phyloP scores from a whole-genome alignment of 1,140 invertebrate genomes.

The Homarus americanus region DNA sequence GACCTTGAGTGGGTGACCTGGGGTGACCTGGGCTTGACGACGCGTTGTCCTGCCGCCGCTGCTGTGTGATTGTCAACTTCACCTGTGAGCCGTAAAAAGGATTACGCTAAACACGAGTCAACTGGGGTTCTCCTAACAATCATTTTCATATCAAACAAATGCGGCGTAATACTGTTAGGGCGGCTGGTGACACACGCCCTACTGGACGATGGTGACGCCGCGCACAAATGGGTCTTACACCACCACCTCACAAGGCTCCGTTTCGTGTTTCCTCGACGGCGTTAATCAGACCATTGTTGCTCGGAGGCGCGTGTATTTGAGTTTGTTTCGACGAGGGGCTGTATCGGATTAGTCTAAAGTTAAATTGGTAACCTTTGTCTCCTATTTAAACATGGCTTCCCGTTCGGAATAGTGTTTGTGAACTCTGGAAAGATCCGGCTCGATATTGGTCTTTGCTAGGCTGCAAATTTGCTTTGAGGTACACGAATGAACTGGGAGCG shows the following conservation, averaged over 20 bases:
- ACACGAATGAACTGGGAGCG: slow-evolving; percentile 15
- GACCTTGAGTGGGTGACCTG: neutral
- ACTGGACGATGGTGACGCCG: neutral
- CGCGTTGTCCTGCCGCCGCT: neutral
- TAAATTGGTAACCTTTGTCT: slow-evolving; percentile 74
- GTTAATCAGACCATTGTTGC: slow-evolving; percentile 39
- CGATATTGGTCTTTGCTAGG: slow-evolving; percentile 60
- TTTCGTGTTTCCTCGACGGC: neutral
- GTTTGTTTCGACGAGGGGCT: slow-evolving; percentile 70
- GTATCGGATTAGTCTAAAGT: slow-evolving; percentile 72
- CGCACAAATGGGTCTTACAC: slow-evolving; percentile 11
- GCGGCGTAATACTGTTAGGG: slow-evolving; percentile 68
- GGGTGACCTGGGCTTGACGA: slow-evolving; percentile 10
- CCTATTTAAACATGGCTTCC: slow-evolving; percentile 73
- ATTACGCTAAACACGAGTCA: slow-evolving; percentile 72
- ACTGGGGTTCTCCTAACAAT: slow-evolving; percentile 67
- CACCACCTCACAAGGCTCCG: neutral
- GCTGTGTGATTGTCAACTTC: slow-evolving; percentile 19
- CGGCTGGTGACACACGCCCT: neutral
- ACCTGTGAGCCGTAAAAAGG: slow-evolving; percentile 53
- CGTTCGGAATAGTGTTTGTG: slow-evolving; percentile 63
- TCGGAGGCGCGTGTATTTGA: slow-evolving; percentile 55
- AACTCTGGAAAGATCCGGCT: slow-evolving; percentile 69
- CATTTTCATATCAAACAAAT: slow-evolving; percentile 74
- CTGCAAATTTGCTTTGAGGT: slow-evolving; percentile 65